Base-by-base conservation (phyloP, 2,113 vertebrate genomes). In the Gymnarchus niloticus region DNA sequence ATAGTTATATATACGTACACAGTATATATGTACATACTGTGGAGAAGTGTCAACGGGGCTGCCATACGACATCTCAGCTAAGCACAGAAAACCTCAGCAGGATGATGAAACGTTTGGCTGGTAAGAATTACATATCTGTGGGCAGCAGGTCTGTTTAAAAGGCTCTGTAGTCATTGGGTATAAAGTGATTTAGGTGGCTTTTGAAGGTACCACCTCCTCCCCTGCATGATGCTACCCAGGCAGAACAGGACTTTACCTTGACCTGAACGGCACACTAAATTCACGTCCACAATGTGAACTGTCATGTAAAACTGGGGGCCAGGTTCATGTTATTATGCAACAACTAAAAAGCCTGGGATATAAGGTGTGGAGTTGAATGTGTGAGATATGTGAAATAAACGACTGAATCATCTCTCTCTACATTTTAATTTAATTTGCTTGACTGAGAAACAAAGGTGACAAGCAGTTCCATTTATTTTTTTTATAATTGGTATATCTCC, bases 321-420 rank as follows among this genome's bases (percentile, higher is more conserved):
- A 56, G 80, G 51, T 17, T 33, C 25, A 56, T 19, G 17, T 82
- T 56, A 82, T 82, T 82, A 82, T 37, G 51, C 80, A 82, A 82
- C 51, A 82, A 33, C 10, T 8, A 82, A 23, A 82, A 25, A 56
- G 80, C 80, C 80, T 54, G 48, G 12, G 14, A 33, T 19, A 37
- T 37, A 82, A 82, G 56, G 52, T 83, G 82, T 59, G 82, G 82
- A 56, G 82, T 44, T 56, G 23, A 56, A 82, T 56, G 56, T 57
- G 82, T 57, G 54, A 83, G 82, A 59, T 44, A 83, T 59, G 56
- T 56, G 56, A 57, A 51, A 83, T 21, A 51, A 82, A 33, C 21
- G 49, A 25, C 49, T 82, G 80, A 82, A 54, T 82, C 80, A 82
- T 82, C 80, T 49, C n/a, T 82, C 51, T 82, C 49, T 82, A 51